These are phyloP conservation scores for Nanorana parkeri DNA, from an alignment of 2,113 vertebrate genomes.

Conservation along the genomic window DNA sequence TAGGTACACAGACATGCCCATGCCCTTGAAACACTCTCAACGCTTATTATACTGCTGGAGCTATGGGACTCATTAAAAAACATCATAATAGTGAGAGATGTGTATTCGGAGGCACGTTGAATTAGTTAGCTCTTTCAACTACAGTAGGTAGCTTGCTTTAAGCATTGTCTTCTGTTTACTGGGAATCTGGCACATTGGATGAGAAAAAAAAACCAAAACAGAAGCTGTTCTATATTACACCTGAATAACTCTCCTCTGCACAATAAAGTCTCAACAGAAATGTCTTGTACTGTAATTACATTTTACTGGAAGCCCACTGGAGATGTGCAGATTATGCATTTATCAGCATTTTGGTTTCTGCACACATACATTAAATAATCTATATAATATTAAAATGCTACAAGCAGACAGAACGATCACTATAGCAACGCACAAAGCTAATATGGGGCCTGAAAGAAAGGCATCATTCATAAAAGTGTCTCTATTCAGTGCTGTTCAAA, in stretches of 20 bases:
- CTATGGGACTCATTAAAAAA: conserved; percentile 50
- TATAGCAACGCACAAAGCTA: too few species aligned
- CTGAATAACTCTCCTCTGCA: not conserved
- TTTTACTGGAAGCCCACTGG: not conserved
- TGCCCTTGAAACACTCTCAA: conserved; percentile 14
- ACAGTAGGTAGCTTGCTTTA: conserved; percentile 10
- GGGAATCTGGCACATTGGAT: not conserved
- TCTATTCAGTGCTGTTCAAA: too few species aligned
- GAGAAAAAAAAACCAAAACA: not conserved
- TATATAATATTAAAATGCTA: too few species aligned
- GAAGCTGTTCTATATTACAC: not conserved
- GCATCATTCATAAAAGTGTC: too few species aligned
- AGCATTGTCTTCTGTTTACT: not conserved
- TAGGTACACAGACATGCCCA: conserved; percentile 49
- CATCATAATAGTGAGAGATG: conserved; percentile 1
- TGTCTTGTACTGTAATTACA: not conserved
- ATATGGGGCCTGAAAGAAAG: too few species aligned
- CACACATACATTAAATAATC: too few species aligned
- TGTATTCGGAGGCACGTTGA: conserved; percentile 10
- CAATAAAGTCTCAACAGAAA: not conserved
- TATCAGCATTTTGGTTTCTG: not conserved
- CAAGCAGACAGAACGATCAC: too few species aligned
- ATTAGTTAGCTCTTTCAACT: conserved; percentile 41
- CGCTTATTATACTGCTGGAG: conserved; percentile 22
- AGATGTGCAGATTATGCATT: not conserved